Percentiles rank a stretch among this genome's conserved stretches.
These are phyloP conservation scores for Atethmia centrago DNA, from an alignment of 2,888 invertebrate genomes.

Conservation along the genomic window DNA sequence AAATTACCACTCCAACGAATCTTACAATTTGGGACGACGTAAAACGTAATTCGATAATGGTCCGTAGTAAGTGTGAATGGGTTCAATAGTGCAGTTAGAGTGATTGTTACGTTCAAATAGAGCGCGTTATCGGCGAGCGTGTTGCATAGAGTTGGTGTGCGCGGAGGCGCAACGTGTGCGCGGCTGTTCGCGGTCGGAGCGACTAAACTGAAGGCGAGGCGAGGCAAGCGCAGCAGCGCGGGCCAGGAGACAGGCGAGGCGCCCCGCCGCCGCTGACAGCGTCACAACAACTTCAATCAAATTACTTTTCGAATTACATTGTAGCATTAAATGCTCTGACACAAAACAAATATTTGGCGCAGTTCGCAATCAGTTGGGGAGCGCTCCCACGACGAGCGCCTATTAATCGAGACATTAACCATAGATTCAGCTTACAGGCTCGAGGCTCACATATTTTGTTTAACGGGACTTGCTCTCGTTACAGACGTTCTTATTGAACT, in stretches of 20 bases:
- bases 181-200: conserved; percentile 81
- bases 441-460: conserved; percentile 42
- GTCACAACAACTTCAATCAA: conserved; percentile 80
- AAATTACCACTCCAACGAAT: conserved; percentile 64
- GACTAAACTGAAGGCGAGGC: conserved; percentile 83
- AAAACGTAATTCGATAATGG: conserved; percentile 68
- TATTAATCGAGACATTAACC: conserved; percentile 72
- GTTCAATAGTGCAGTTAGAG: conserved; percentile 76
- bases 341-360: conserved; percentile 77
- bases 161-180: conserved; percentile 80
- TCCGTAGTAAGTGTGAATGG: conserved; percentile 71
- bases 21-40: conserved; percentile 67
- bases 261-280: conserved; percentile 77
- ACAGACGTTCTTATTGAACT: conserved; percentile 53
- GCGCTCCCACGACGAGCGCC: conserved; percentile 82
- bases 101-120: conserved; percentile 82
- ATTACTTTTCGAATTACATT: conserved; percentile 85
- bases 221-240: conserved; percentile 60
- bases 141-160: conserved; percentile 64
- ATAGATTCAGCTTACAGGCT: conserved; percentile 51
- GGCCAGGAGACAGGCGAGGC: conserved; percentile 67
- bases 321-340: conserved; percentile 74
- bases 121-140: conserved; percentile 83
- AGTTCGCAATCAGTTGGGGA: conserved; percentile 72
- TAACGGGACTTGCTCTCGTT: conserved; percentile 66